phyloP scores from a whole-genome alignment of 2,888 invertebrate genomes.

The Pinctada fucata region DNA sequence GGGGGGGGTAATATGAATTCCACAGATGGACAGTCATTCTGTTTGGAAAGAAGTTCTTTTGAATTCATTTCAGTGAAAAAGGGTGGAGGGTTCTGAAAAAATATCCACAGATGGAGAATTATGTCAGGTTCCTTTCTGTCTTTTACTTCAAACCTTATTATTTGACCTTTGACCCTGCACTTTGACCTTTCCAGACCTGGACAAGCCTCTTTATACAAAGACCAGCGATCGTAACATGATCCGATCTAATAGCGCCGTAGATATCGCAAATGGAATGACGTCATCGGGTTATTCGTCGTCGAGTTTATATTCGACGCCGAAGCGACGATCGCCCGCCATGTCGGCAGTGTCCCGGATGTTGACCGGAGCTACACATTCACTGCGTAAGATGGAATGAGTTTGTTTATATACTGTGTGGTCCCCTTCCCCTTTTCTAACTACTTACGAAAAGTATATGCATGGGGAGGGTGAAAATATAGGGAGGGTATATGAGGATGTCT shows the following conservation, averaged over 20 bases:
- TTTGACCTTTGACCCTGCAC: slow-evolving; percentile 16
- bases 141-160: background rate
- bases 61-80: no score
- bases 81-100: no score
- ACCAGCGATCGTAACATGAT: slow-evolving; percentile 56
- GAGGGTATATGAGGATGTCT: no score
- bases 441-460: no score
- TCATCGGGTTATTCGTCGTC: slow-evolving; percentile 23
- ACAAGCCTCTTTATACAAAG: slow-evolving; percentile 42
- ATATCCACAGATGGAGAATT: no score
- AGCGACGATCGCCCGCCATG: slow-evolving; percentile 55
- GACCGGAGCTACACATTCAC: slow-evolving; percentile 76
- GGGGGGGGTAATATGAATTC: no score
- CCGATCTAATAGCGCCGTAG: slow-evolving; percentile 94
- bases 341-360: slow-evolving; percentile 87
- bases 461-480: no score
- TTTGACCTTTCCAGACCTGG: slow-evolving; percentile 55
- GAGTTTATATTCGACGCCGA: slow-evolving; percentile 35
- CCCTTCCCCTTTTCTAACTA: no score
- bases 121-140: no score
- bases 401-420: background rate
- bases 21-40: no score
- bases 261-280: slow-evolving; percentile 83
- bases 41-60: no score
- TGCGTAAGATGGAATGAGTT: slow-evolving; percentile 64